Percentiles rank a stretch among this genome's conserved stretches.
Evolutionary conservation across 2,113 vertebrate genomes (phyloP).

Genomic region (Acrocephalus arundinaceus): DNA sequence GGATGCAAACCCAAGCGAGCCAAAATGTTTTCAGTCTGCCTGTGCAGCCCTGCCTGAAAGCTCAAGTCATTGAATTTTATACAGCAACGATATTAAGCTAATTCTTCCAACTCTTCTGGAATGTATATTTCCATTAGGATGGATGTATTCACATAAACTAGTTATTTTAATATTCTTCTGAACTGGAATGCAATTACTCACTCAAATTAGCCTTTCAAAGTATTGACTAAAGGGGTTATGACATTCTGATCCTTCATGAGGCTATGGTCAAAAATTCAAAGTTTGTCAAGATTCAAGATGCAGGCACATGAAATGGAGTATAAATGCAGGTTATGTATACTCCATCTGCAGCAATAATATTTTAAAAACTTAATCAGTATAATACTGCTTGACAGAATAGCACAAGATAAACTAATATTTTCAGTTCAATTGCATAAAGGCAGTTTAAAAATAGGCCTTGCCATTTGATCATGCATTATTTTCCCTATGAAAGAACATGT

Average conservation of each 20-base stretch:
- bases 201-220: constrained; percentile 62
- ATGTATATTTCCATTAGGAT: constrained; percentile 55
- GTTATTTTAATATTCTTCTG: constrained; percentile 58
- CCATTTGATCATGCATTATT: constrained; percentile 44
- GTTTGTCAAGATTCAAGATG: constrained; percentile 39
- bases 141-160: constrained; percentile 45
- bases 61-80: constrained; percentile 51
- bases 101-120: constrained; percentile 57
- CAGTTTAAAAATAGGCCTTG: constrained; percentile 61
- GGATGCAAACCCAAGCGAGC: constrained; percentile 44
- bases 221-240: constrained; percentile 55
- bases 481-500: constrained; percentile 48
- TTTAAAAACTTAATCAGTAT: constrained; percentile 54
- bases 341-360: constrained; percentile 54
- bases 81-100: constrained; percentile 34
- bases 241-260: constrained; percentile 32
- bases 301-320: constrained; percentile 41
- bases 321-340: constrained; percentile 49
- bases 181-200: constrained; percentile 55
- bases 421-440: constrained; percentile 41
- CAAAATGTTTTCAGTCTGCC: constrained; percentile 52
- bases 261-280: constrained; percentile 33
- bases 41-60: constrained; percentile 43
- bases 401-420: constrained; percentile 57
- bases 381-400: constrained; percentile 63